Conservation (phyloP, 1,140 invertebrate genomes). For the Monomorium pharaonis region DNA sequence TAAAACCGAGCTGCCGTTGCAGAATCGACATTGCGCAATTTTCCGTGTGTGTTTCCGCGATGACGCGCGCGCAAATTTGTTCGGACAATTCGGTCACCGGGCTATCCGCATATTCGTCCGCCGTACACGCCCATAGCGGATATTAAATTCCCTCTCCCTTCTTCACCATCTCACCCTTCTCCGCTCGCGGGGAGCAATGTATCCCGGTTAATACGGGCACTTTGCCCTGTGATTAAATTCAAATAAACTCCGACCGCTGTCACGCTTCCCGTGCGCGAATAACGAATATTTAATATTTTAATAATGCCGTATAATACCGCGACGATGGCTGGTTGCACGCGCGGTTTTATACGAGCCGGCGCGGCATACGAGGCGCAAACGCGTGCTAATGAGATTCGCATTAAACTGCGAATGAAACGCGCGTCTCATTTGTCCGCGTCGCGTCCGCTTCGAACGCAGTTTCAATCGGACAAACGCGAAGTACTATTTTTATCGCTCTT, state of each 20-base stretch:
- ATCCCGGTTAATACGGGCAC: neutral
- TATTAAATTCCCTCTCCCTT: slow-evolving; percentile 37
- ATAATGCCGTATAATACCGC: slow-evolving; percentile 32
- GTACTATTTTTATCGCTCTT: neutral
- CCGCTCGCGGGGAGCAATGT: neutral
- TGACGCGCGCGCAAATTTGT: slow-evolving; percentile 18
- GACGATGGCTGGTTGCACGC: neutral
- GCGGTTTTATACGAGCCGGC: neutral
- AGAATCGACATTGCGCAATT: slow-evolving; percentile 50
- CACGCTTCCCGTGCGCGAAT: neutral
- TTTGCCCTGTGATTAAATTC: slow-evolving; percentile 51
- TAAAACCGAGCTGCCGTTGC: slow-evolving; percentile 19
- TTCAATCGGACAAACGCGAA: neutral
- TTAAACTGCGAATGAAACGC: slow-evolving; percentile 10
- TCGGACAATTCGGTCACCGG: slow-evolving; percentile 28
- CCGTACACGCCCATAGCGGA: neutral
- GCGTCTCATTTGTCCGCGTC: neutral
- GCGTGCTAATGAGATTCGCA: slow-evolving; percentile 29
- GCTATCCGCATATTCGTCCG: slow-evolving; percentile 9
- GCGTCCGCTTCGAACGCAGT: neutral
- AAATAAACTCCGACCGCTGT: slow-evolving; percentile 37
- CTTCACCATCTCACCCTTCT: neutral
- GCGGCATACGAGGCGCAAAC: neutral
- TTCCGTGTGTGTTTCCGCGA: slow-evolving; percentile 7
- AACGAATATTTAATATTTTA: slow-evolving; percentile 52